Base-by-base conservation (phyloP, 2,113 vertebrate genomes). In the Trachemys scripta region DNA sequence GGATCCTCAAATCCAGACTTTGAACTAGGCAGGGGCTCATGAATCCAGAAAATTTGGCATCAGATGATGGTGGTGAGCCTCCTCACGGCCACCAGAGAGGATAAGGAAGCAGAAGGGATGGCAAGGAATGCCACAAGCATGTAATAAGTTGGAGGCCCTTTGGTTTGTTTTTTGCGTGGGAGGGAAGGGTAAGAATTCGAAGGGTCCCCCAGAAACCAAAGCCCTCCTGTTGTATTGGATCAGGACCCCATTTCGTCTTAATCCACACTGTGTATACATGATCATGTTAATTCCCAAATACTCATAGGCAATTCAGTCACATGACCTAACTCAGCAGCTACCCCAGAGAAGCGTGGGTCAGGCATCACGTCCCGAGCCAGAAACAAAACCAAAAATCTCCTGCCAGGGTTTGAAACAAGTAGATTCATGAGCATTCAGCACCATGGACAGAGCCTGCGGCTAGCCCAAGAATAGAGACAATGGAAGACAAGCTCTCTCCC, bases 401-500 rank as follows among this genome's bases (percentile, higher is more conserved):
- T 42, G 31, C 62, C 8, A 69, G 35, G 65, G 17, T 54, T 1
- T 89, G 76, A 51, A 78, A 8, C 2, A 14, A 45, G 25, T 62
- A 81, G 19, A 10, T 65, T 45, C 45, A 84, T 12, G 38, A 45
- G 42, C 22, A 42, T 45, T 76, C 78, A 88, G 31, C 24, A 10
- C 22, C 3, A 1, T 0, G 7, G 87, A 19, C 16, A 20, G 35
- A 10, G n/a, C 54, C 62, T 35, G 42, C 25, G 9, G 57, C 17
- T 85, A 29, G 65, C 87, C 42, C 13, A 80, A 27, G 35, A 65
- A 24, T 4, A 82, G 24, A 79, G 22, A 22, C 16, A 27, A 38
- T 0, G 14, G 78, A 2, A 76, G 27, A 90, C 2, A 1, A 62
- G 51, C 2, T 62, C 22, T 53, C 24, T 84, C 76, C 0, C 0